A percentile compares a stretch with the other conserved stretches of the same genome.
phyloP scores from a whole-genome alignment of 2,113 vertebrate genomes.

The Sula dactylatra region DNA sequence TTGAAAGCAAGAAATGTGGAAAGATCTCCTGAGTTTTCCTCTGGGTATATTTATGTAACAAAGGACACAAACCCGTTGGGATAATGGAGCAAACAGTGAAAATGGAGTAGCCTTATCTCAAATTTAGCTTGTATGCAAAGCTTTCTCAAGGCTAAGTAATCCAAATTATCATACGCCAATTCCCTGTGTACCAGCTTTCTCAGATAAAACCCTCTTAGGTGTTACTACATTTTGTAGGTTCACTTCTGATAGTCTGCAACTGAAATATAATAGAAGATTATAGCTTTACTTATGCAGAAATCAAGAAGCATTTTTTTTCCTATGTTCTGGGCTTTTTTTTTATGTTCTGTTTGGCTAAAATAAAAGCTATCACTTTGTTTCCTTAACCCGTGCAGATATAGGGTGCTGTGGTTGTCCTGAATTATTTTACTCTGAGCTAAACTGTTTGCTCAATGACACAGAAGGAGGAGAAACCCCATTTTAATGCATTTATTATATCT shows the following conservation, averaged over 20 bases:
- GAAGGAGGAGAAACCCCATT: background rate
- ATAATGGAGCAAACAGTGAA: background rate
- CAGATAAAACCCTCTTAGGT: background rate
- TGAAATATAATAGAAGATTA: background rate
- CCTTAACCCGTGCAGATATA: background rate
- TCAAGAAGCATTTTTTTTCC: background rate
- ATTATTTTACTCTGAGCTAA: background rate
- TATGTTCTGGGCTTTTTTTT: background rate
- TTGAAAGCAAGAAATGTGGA: background rate
- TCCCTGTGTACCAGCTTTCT: background rate
- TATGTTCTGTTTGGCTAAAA: background rate
- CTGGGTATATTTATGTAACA: background rate
- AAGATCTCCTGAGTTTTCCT: background rate
- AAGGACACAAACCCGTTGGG: background rate
- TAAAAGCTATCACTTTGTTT: background rate
- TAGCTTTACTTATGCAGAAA: background rate
- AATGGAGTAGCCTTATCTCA: background rate
- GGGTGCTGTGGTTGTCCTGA: background rate
- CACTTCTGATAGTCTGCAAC: background rate
- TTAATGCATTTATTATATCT: background rate
- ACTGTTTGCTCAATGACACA: background rate
- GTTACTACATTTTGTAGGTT: background rate
- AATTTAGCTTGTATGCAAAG: background rate
- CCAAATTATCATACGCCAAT: background rate
- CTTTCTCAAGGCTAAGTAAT: background rate